phyloP scores from a whole-genome alignment of 2,113 vertebrate species.

The Coracopsis vasa region DNA sequence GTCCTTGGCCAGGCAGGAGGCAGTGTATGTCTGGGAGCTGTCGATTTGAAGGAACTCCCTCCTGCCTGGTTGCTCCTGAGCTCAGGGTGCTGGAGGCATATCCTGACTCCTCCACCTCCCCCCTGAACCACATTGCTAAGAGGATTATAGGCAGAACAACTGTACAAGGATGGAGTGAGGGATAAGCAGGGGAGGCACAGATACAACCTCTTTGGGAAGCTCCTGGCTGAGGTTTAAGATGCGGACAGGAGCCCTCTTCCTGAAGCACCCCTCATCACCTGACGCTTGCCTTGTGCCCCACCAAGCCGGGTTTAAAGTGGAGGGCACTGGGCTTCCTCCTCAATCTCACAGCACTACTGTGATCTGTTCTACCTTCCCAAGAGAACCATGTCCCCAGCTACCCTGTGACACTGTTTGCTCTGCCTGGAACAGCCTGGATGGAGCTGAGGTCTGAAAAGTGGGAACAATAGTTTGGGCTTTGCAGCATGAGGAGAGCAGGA shows the following conservation, averaged over 20 bases:
- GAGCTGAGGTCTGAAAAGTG: neutral
- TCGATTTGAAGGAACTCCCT: neutral
- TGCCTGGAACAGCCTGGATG: neutral
- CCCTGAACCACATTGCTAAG: fast-evolving
- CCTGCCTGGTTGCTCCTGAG: neutral
- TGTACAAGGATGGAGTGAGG: neutral
- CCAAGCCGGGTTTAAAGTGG: neutral
- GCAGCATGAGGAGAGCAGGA: neutral
- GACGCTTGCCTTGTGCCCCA: neutral
- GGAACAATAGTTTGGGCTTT: neutral
- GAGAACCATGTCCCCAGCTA: neutral
- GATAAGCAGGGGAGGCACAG: neutral
- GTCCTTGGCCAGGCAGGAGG: neutral
- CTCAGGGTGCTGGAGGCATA: neutral
- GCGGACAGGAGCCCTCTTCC: neutral
- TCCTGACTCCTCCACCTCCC: neutral
- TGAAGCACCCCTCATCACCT: neutral
- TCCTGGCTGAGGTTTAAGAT: neutral
- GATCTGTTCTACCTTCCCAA: neutral
- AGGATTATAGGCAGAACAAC: neutral
- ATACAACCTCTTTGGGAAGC: neutral
- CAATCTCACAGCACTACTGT: neutral
- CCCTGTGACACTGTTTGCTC: neutral
- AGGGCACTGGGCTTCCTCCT: neutral
- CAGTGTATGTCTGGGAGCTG: neutral